phyloP scores from a whole-genome alignment of 2,797 vertebrate genomes.

The Propithecus perrieri region DNA sequence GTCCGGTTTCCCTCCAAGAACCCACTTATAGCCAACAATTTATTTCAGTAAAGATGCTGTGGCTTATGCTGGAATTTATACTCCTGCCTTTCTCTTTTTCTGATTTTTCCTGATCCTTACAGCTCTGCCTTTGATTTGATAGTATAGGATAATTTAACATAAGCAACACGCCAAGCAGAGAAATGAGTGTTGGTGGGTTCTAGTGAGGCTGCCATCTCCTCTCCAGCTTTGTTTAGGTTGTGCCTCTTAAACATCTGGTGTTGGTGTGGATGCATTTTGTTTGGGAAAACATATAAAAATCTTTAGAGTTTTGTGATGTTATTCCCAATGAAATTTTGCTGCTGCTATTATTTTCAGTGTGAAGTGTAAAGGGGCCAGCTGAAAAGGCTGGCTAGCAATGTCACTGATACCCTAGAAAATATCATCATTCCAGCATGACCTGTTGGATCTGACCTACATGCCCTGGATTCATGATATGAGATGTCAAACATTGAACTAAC shows the following conservation, averaged over 20 bases:
- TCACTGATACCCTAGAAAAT: not conserved
- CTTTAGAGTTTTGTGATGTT: not conserved
- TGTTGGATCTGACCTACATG: too few species aligned
- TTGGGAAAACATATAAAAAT: not conserved
- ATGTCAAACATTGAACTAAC: not conserved
- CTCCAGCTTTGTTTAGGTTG: not conserved
- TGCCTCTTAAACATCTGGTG: not conserved
- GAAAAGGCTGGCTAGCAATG: not conserved
- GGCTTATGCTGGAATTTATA: not conserved
- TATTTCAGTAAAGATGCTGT: not conserved
- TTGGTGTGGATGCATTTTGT: not conserved
- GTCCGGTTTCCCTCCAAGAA: not conserved
- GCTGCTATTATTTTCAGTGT: not conserved
- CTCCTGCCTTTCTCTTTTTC: not conserved
- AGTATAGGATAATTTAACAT: not conserved
- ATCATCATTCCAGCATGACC: accelerated
- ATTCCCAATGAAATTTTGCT: not conserved
- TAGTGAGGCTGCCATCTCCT: not conserved
- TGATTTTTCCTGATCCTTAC: not conserved
- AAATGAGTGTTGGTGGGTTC: not conserved
- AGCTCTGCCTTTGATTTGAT: not conserved
- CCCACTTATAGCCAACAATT: not conserved
- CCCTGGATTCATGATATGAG: too few species aligned
- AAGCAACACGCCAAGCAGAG: not conserved
- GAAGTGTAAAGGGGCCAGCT: not conserved